phyloP scores from a whole-genome alignment of 2,113 vertebrate species.

The Heteronetta atricapilla region DNA sequence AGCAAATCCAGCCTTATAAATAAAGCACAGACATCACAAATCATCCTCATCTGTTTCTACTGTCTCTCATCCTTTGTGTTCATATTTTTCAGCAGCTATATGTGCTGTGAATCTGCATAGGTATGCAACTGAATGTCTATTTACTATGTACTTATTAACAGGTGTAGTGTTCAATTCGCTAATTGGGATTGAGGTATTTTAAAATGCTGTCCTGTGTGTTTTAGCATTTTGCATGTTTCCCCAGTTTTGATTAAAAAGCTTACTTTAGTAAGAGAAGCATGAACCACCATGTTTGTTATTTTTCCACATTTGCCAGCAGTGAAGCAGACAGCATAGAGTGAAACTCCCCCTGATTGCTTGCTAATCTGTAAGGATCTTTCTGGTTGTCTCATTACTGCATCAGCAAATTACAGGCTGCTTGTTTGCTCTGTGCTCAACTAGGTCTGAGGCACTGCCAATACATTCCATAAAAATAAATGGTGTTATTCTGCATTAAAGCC shows the following conservation, averaged over 20 bases:
- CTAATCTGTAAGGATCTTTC: slow-evolving; percentile 10
- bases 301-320: neutral
- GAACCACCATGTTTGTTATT: neutral
- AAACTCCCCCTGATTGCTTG: neutral
- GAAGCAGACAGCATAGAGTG: neutral
- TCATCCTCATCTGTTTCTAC: neutral
- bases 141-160: neutral
- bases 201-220: slow-evolving; percentile 5
- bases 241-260: neutral
- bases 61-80: neutral
- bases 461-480: neutral
- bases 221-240: neutral
- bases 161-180: neutral
- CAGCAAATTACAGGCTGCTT: slow-evolving; percentile 3
- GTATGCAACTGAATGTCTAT: neutral
- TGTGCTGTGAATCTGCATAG: slow-evolving; percentile 37
- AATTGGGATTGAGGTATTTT: slow-evolving; percentile 10
- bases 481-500: neutral
- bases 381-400: neutral
- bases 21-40: neutral
- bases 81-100: neutral
- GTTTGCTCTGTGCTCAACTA: neutral
- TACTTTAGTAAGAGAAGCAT: neutral
- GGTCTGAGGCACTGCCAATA: neutral
- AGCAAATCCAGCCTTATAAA: neutral